Base-by-base conservation (phyloP, 1,140 invertebrate species). In the Sarcophaga peregrina region DNA sequence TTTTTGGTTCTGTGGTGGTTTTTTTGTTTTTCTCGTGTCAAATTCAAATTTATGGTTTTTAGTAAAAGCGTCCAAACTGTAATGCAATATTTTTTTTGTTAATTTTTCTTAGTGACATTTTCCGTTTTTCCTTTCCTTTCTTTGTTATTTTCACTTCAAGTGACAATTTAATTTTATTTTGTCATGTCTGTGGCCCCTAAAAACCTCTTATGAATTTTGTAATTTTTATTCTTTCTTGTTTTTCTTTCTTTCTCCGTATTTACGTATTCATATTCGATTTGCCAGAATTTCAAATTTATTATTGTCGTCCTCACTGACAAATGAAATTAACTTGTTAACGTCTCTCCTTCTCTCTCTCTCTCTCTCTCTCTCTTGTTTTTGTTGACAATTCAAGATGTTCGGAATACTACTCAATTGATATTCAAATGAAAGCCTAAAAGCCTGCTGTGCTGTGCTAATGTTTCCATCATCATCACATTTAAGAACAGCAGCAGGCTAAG, bases 41-140 rank as follows among this genome's bases (percentile, higher is more conserved):
- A 76, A 76, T 76, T 76, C 10, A 76, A 76, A 76, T 76, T 76
- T 76, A 76, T 76, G 74, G 74, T 76, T 76, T n/a, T 76, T 76
- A 76, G 47, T 76, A 37, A 1, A n/a, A 46, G 48, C 73, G 73
- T 75, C 74, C 45, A 47, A n/a, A 47, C n/a, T 76, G 74, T 76
- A 76, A 76, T 76, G 17, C 74, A 76, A 76, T 76, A 45, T 48
- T 15, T 45, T 74, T 15, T 6, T 10, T 45, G n/a, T n/a, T n/a
- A n/a, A n/a, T 74, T 45, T 68, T 17, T 45, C 37, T 74, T 46
- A 37, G 15, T 68, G 58, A 68, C 58, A 68, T n/a, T 0, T 15
- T 68, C 11, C 15, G n/a, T 17, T 74, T 74, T 15, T 74, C 73
- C 1, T n/a, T 58, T 58, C n/a, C 4, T 58, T 58, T 58, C 9